A percentile compares a stretch with the other conserved stretches of the same genome.
These are phyloP conservation scores for Acanthoscelides obtectus DNA, from an alignment of 2,888 invertebrate genomes.

Conservation along the genomic window DNA sequence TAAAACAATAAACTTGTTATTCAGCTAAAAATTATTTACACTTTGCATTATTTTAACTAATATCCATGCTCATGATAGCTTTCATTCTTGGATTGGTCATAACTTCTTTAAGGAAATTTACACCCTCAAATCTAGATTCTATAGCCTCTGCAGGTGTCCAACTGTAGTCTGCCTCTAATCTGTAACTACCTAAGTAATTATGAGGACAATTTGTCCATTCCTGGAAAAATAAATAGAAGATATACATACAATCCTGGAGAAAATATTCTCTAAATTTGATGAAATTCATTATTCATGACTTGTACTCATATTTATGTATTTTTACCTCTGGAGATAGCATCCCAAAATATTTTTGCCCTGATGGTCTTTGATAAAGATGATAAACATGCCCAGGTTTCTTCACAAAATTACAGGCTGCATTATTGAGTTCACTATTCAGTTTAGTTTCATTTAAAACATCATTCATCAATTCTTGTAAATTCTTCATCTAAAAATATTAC, in stretches of 20 bases:
- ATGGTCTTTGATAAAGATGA: conserved; percentile 61
- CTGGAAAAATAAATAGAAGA: conserved; percentile 51
- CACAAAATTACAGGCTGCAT: conserved; percentile 68
- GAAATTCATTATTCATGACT: conserved; percentile 1
- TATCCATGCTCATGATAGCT: conserved; percentile 6
- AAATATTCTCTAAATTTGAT: not conserved
- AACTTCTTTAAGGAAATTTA: conserved; percentile 24
- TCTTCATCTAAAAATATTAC: conserved; percentile 50
- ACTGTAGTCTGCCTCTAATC: conserved; percentile 63
- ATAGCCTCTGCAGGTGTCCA: conserved; percentile 61
- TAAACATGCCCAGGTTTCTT: conserved; percentile 69
- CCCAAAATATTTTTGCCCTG: conserved; percentile 67
- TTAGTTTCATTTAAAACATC: conserved; percentile 57
- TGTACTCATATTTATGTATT: not conserved
- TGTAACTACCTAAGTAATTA: conserved; percentile 59
- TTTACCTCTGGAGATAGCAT: conserved; percentile 67
- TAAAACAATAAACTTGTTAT: conserved; percentile 31
- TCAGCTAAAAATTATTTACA: not conserved
- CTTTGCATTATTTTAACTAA: not conserved
- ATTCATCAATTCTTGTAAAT: conserved; percentile 61
- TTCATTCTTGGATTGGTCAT: conserved; percentile 9
- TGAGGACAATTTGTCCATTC: conserved; percentile 66
- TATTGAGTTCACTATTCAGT: conserved; percentile 57
- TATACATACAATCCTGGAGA: no score
- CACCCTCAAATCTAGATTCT: conserved; percentile 29